Base-by-base conservation (phyloP, 2,797 vertebrate genomes). In the Hafferia zeledoni region DNA sequence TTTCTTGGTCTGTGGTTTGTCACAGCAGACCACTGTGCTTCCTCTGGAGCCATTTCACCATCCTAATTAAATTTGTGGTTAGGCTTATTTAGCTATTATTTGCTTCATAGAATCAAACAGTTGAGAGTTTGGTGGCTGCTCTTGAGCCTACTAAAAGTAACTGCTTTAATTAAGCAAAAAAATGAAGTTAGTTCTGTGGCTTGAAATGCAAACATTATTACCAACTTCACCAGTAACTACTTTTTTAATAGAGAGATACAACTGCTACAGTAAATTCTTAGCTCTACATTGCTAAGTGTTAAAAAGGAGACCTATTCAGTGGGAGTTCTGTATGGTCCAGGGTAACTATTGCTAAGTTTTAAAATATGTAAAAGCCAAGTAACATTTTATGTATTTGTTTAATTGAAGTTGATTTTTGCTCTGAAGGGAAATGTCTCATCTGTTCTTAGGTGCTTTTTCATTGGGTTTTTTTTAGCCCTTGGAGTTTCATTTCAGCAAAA, bases 11-110 rank as follows among this genome's bases (percentile, higher is more conserved):
- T 93, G 94, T 83, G 75, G 90, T 65, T 95, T 91, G 94, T 96
- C 95, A 90, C 89, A 90, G 85, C 43, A 93, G 87, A 95, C 80
- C 87, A 81, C 82, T 74, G 81, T 35, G 65, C 70, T 94, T 95
- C 90, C 89, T 92, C 64, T 65, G 74, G 71, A 94, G 44, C 89
- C 46, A 52, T 63, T 84, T 88, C 77, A 50, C 70, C 67, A 70
- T 50, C 24, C 75, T 95, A 95, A 96, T 94, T 90, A 93, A 89
- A 89, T 88, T 67, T 74, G 68, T 83, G 79, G 63, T 88, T 57
- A 67, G 81, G 56, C 37, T 77, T 95, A 52, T 88, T 89, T 93
- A 65, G 72, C 59, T 88, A 47, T 81, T 89, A 64, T 49, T 95
- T n/a, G 22, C 55, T 85, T 95, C 90, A 64, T 17, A 65, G 77